Percentiles rank a stretch among this genome's conserved stretches.
These are phyloP conservation scores for Diabrotica virgifera DNA, from an alignment of 1,140 invertebrate genomes.

Conservation along the genomic window DNA sequence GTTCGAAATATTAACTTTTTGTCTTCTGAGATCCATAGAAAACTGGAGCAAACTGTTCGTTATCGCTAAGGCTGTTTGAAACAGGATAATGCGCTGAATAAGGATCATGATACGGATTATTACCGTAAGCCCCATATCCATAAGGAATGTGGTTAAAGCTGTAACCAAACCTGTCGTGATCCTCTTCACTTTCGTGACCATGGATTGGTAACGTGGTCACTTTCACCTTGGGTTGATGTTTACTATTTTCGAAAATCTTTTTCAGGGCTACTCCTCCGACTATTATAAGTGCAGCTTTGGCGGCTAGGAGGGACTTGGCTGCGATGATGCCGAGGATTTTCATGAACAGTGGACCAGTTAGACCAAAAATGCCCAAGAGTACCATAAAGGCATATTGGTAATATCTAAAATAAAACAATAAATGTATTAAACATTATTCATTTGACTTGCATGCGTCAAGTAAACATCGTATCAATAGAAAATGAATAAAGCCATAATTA, in stretches of 20 bases:
- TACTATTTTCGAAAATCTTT: slow-evolving; percentile 62
- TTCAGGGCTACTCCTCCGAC: slow-evolving; percentile 66
- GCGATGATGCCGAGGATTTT: slow-evolving; percentile 64
- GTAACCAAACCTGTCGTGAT: slow-evolving; percentile 32
- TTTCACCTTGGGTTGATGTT: slow-evolving; percentile 59
- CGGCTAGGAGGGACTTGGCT: slow-evolving; percentile 64
- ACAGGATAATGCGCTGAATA: not conserved
- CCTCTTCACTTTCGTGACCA: slow-evolving; percentile 34
- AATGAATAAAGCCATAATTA: too few species aligned
- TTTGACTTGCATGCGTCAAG: too few species aligned
- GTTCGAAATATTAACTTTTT: not conserved
- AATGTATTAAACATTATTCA: too few species aligned
- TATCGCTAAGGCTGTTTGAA: not conserved
- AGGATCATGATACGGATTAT: not conserved
- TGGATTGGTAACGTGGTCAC: slow-evolving; percentile 47
- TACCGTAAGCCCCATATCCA: not conserved
- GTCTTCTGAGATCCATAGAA: slow-evolving; percentile 5
- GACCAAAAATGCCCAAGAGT: slow-evolving; percentile 61
- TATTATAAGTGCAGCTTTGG: slow-evolving; percentile 66
- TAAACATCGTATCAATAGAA: too few species aligned
- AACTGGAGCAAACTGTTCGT: not conserved
- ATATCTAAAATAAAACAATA: not conserved
- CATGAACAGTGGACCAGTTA: slow-evolving; percentile 56
- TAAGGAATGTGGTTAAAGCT: slow-evolving; percentile 12
- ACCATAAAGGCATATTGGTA: slow-evolving; percentile 53